Percentiles rank a stretch among this genome's conserved stretches.
Conservation (phyloP, 2,888 invertebrate species). For the Anticlea derivata region DNA sequence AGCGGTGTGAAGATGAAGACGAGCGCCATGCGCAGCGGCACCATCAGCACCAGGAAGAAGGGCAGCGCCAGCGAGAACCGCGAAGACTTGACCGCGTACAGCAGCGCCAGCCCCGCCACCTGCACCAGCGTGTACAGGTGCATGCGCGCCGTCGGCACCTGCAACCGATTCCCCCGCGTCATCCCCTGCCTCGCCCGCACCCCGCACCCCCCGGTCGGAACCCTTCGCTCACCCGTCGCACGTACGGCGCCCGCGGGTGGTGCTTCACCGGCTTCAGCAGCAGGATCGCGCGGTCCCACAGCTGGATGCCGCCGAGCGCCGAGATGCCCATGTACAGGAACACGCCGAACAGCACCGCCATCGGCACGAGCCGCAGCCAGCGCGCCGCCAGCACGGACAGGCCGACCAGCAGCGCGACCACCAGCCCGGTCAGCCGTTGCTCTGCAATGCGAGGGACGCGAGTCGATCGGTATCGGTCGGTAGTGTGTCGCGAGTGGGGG, state of each 20-base stretch:
- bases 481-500: too few relatives aligned
- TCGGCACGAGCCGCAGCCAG: conserved; percentile 92
- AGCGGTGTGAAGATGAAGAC: conserved; percentile 89
- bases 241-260: conserved; percentile 95
- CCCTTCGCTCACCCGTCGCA: conserved; percentile 88
- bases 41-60: conserved; percentile 96
- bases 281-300: conserved; percentile 94
- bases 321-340: conserved; percentile 99
- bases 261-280: conserved; percentile 98
- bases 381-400: conserved; percentile 93
- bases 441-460: conserved; percentile 77
- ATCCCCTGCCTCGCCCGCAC: too few relatives aligned
- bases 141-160: conserved; percentile 96
- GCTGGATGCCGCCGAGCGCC: conserved; percentile 96
- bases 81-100: conserved; percentile 96
- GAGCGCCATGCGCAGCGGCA: conserved; percentile 92
- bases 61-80: conserved; percentile 95
- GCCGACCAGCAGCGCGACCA: conserved; percentile 92
- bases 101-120: conserved; percentile 88
- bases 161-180: conserved; percentile 27
- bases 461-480: too few relatives aligned
- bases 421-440: conserved; percentile 92
- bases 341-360: conserved; percentile 98
- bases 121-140: conserved; percentile 95
- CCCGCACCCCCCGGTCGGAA: too few relatives aligned